Evolutionary conservation across 2,888 invertebrate genomes (phyloP).

Genomic region (Philereme vetulata): DNA sequence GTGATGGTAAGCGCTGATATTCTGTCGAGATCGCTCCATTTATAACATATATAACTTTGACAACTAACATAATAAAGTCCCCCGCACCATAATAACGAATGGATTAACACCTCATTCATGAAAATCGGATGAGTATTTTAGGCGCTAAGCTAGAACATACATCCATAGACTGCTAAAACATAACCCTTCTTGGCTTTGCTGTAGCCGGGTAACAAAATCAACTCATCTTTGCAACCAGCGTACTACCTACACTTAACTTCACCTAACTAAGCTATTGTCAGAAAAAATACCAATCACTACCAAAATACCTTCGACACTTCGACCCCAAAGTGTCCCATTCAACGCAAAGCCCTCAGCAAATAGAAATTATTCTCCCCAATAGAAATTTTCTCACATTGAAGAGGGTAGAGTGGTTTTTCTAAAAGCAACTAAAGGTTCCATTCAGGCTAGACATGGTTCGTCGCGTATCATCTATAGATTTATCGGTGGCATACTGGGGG

Average conservation of each 20-base stretch:
- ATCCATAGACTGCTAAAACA: too few relatives aligned
- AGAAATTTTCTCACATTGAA: slow-evolving; percentile 66
- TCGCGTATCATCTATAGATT: slow-evolving; percentile 51
- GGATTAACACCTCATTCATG: too few relatives aligned
- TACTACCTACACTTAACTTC: slow-evolving; percentile 21
- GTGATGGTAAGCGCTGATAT: too few relatives aligned
- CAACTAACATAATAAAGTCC: too few relatives aligned
- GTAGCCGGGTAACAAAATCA: slow-evolving; percentile 9
- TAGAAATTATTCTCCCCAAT: slow-evolving; percentile 69
- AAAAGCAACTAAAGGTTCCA: slow-evolving; percentile 60
- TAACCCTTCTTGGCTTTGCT: too few relatives aligned
- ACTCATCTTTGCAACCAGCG: background rate
- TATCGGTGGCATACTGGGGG: slow-evolving; percentile 45
- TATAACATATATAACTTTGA: too few relatives aligned
- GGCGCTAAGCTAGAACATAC: too few relatives aligned
- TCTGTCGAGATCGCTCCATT: too few relatives aligned
- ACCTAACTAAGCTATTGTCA: slow-evolving; percentile 27
- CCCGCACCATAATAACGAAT: too few relatives aligned
- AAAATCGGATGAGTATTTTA: too few relatives aligned
- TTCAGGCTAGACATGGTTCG: slow-evolving; percentile 56
- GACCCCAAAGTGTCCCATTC: slow-evolving; percentile 33
- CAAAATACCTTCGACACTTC: slow-evolving; percentile 26
- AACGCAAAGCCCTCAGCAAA: slow-evolving; percentile 52
- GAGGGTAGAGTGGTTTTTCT: slow-evolving; percentile 68
- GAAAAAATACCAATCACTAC: slow-evolving; percentile 32